Evolutionary conservation across 2,888 invertebrate genomes (phyloP), one percentile per base, ranked within the genome.

Genomic region (Yponomeuta plumbellus): DNA sequence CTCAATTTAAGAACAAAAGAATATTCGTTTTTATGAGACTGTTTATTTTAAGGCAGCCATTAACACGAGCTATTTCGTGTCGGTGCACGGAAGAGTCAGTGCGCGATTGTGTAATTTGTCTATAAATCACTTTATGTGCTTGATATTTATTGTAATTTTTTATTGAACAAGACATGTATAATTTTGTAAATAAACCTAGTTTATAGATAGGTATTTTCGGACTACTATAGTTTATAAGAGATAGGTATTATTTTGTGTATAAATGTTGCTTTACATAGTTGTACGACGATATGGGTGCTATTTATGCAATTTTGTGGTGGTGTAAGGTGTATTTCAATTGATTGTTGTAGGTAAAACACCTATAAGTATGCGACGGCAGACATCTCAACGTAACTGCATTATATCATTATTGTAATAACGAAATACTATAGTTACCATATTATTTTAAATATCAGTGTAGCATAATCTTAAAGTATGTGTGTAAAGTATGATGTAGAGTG

Each of bases 281-380:
- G 85, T 88, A 85, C 79, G 80, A 83, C 86, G 86, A 85, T 85
- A 89, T 85, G 89, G 90, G 90, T 90, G 90, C 90, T 90, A 90
- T 88, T 66, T 66, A 61, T 62, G 62, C 61, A 52, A 61, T 57
- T 86, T 86, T 85, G 83, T 73, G 80, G 83, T 80, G 89, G 88
- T 88, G 85, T 82, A 82, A 74, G 89, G 88, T 89, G 88, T 89
- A 81, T 75, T 76, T 80, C 76, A 77, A 69, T 70, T 72, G 76
- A 72, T 74, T 56, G 74, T 68, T 76, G 75, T 72, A 72, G 69
- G 73, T 1, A 8, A 26, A 23, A 26, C 61, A 52, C 22, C 26
- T 22, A 26, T 26, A 26, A 26, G 59, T 61, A 61, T 21, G 23
- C 59, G 21, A 61, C 59, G 17, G 26, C 22, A 22, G 22, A 61